phyloP scores from a whole-genome alignment of 2,797 vertebrate species.

The Pteropus rufus region DNA sequence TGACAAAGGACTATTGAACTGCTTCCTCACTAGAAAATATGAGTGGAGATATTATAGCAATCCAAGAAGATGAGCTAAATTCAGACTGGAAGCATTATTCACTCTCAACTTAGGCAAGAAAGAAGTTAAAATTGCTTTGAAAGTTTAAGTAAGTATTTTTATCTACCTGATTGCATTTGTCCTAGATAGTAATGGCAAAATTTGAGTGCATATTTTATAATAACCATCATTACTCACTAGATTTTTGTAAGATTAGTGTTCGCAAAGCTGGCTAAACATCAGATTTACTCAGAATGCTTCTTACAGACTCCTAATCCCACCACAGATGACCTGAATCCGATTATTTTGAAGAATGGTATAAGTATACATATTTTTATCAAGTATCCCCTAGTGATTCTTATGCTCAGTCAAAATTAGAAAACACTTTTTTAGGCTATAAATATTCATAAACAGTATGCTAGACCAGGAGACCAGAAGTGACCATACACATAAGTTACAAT shows the following conservation, averaged over 20 bases:
- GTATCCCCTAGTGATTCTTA: not conserved
- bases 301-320: not conserved
- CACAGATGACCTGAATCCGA: not conserved
- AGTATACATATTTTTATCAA: not conserved
- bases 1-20: constrained; percentile 16
- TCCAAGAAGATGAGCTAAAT: not conserved
- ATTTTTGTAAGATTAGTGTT: not conserved
- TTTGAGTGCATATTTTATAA: not conserved
- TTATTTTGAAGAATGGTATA: not conserved
- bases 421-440: not conserved
- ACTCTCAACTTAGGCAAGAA: not conserved
- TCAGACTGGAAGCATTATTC: not conserved
- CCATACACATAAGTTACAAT: not conserved
- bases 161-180: not conserved
- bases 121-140: constrained; percentile 14
- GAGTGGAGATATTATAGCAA: not conserved
- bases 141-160: not conserved
- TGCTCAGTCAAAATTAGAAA: not conserved
- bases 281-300: not conserved
- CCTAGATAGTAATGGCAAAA: not conserved
- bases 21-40: constrained; percentile 5
- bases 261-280: not conserved
- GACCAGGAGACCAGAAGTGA: not conserved
- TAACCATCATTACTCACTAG: not conserved
- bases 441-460: not conserved